Percentiles rank a stretch among this genome's conserved stretches.
Evolutionary conservation across 2,797 vertebrate species (phyloP).

Genomic region (Cheirogaleus major): DNA sequence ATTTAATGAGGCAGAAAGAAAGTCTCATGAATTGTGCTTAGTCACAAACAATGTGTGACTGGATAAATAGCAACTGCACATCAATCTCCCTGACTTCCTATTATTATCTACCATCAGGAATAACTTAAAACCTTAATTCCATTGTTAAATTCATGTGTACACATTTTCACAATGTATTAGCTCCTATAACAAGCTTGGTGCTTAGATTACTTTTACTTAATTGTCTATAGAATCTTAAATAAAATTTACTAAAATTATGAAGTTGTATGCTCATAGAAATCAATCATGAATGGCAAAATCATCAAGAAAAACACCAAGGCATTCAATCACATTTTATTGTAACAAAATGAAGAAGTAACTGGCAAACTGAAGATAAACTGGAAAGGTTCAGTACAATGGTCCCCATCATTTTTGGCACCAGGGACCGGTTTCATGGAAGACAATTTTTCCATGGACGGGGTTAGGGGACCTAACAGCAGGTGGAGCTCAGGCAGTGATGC

Average conservation of each 20-base stretch:
- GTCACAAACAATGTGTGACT: conserved; percentile 79
- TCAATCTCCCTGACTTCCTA: conserved; percentile 84
- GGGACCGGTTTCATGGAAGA: too few relatives aligned
- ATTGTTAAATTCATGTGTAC: conserved; percentile 65
- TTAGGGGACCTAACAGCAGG: too few relatives aligned
- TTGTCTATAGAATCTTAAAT: not conserved
- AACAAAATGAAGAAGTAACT: not conserved
- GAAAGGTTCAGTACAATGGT: not conserved
- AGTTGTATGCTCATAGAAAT: not conserved
- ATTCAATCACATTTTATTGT: not conserved
- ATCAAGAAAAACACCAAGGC: not conserved
- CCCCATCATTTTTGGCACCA: too few relatives aligned
- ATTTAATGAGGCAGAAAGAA: conserved; percentile 88
- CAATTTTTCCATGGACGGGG: too few relatives aligned
- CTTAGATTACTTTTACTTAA: conserved; percentile 3
- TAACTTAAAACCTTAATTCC: conserved; percentile 82
- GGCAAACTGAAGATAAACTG: not conserved
- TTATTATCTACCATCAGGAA: conserved; percentile 82
- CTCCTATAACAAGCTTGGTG: not conserved
- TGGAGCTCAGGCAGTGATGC: too few relatives aligned
- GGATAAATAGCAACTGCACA: conserved; percentile 84
- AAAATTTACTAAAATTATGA: conserved; percentile 14
- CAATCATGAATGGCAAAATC: not conserved
- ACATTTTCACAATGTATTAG: not conserved
- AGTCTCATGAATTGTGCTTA: conserved; percentile 81